phyloP scores from a whole-genome alignment of 2,888 invertebrate species.

The Portevinia maculata region DNA sequence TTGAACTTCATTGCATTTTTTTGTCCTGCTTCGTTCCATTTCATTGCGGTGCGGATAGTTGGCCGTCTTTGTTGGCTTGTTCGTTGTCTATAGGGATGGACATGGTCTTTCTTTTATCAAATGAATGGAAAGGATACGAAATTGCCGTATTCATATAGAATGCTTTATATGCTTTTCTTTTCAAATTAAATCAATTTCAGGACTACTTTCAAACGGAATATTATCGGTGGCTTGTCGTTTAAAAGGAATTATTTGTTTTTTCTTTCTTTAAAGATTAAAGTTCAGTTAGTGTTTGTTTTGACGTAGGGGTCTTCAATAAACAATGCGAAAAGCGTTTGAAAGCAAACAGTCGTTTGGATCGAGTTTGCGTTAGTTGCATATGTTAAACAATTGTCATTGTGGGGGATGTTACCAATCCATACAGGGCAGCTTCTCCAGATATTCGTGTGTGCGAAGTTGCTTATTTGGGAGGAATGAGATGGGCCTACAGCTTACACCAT shows the following conservation, averaged over 20 bases:
- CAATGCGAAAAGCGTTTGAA: too few relatives aligned
- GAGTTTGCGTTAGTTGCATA: too few relatives aligned
- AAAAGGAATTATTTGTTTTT: background rate
- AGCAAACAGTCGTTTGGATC: too few relatives aligned
- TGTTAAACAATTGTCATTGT: too few relatives aligned
- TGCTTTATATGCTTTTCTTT: conserved; percentile 20
- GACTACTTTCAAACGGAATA: background rate
- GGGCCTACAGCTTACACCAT: too few relatives aligned
- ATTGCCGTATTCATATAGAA: conserved; percentile 53
- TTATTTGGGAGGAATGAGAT: too few relatives aligned
- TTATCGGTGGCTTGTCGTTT: background rate
- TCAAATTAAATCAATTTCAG: conserved; percentile 47
- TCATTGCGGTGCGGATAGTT: conserved; percentile 27
- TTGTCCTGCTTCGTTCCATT: background rate
- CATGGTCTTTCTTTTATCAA: background rate
- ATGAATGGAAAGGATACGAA: conserved; percentile 40
- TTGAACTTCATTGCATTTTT: conserved; percentile 50
- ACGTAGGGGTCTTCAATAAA: background rate
- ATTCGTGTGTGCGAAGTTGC: too few relatives aligned
- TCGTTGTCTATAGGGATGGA: conserved; percentile 6
- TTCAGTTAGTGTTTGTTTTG: background rate
- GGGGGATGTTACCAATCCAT: too few relatives aligned
- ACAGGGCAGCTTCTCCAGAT: too few relatives aligned
- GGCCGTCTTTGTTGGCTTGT: conserved; percentile 37
- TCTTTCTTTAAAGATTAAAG: background rate